Evolutionary conservation across 2,113 vertebrate genomes (phyloP).

Genomic region (Microcebus ravelobensis): DNA sequence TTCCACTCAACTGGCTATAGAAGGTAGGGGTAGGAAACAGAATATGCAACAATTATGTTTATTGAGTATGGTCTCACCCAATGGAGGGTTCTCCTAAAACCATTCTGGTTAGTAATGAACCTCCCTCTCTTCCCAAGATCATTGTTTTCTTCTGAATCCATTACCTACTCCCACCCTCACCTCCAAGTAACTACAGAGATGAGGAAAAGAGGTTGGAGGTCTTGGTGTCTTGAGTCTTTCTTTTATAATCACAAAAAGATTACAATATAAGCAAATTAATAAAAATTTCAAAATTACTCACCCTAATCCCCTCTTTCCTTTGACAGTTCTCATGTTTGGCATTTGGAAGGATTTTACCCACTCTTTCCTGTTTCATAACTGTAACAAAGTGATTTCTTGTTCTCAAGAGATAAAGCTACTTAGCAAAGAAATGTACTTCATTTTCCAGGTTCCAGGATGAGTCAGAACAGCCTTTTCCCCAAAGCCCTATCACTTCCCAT

Average conservation of each 20-base stretch:
- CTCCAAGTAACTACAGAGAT: background rate
- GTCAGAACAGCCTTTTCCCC: background rate
- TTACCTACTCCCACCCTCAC: too few relatives aligned
- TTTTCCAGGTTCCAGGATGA: background rate
- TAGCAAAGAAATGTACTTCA: background rate
- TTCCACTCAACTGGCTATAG: background rate
- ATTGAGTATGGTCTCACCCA: background rate
- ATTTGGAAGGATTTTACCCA: background rate
- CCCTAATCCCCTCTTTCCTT: background rate
- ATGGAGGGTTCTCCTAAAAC: background rate
- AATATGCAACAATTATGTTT: background rate
- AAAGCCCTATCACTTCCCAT: background rate
- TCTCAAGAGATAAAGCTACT: background rate
- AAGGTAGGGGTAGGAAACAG: background rate
- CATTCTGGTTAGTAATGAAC: background rate
- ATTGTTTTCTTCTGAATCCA: background rate
- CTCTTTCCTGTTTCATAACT: background rate
- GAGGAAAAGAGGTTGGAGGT: background rate
- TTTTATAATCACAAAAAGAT: background rate
- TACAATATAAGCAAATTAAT: background rate
- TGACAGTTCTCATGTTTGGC: background rate
- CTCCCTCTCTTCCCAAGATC: background rate
- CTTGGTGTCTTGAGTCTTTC: background rate
- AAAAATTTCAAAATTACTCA: background rate
- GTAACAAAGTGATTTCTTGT: constrained; percentile 15